Evolutionary conservation across 2,113 vertebrate species (phyloP), one percentile per base, ranked within the genome.

Genomic region (Microtus pennsylvanicus): DNA sequence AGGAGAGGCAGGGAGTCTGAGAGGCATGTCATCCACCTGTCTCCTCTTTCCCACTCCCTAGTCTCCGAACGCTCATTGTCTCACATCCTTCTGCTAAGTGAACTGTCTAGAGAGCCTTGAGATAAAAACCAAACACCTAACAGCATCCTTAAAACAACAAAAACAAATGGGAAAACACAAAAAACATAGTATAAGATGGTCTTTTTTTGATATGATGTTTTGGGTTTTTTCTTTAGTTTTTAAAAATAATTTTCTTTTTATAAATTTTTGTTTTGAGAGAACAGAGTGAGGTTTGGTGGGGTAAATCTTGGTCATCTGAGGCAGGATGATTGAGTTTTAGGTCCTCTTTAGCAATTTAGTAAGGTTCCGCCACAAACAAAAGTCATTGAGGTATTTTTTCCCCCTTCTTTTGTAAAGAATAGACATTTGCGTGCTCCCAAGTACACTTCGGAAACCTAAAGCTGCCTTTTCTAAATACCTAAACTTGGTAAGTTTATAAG

Each of bases 381-480:
- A 58, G 38, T 14, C 12, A 82, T 9, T 38, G 21, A 82, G 52
- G 4, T 69, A 5, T 4, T 33, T 61, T 30, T 28, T 50, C 2
- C 2, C 3, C 52, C 5, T 26, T 52, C 5, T 26, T n/a, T 82
- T 4, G 42, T 89, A 78, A 78, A 50, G 50, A 50, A 87, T 12
- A 28, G 83, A 93, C 6, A 45, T 45, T 45, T 45, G 45, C 45
- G 45, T 45, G 45, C 45, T 45, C 45, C 45, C 45, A 93, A 95
- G 87, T 82, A 63, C 35, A 76, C 92, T 91, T 87, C 85, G 47
- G 55, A 94, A 90, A 42, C n/a, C 81, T 17, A 82, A 92, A 45
- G 28, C 55, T 45, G 72, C 78, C 78, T 95, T 90, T 87, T 76
- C 55, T 58, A 95, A 82, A 80, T 63, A 61, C 4, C 33, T 75